Conservation (phyloP, 2,113 vertebrate species). For the Asarcornis scutulata region DNA sequence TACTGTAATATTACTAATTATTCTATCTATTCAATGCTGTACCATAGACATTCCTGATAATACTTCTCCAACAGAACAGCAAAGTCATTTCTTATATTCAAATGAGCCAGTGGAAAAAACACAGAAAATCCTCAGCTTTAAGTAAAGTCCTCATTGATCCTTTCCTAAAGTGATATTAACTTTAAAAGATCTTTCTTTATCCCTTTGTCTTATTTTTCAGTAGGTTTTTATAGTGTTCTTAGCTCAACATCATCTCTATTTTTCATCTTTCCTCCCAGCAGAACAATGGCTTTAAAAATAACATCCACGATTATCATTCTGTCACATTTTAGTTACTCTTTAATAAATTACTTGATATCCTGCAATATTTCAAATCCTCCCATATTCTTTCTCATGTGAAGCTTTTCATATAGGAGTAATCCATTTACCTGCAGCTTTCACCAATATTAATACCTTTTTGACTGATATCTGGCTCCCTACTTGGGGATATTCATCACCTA, state of each 20-base stretch:
- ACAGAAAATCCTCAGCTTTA: neutral
- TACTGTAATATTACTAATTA: neutral
- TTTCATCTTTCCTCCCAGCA: neutral
- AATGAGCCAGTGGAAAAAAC: neutral
- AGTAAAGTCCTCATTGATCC: neutral
- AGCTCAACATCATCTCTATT: neutral
- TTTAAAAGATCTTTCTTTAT: neutral
- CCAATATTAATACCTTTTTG: neutral
- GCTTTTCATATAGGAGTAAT: neutral
- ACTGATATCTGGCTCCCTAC: neutral
- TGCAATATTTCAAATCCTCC: neutral
- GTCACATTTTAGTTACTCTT: neutral
- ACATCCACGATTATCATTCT: rapidly evolving
- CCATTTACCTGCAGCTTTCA: neutral
- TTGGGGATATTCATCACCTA: neutral
- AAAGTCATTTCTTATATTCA: neutral
- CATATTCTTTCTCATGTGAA: neutral
- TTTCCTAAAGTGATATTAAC: neutral
- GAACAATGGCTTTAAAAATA: neutral
- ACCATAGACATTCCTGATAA: neutral
- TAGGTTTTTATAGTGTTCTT: neutral
- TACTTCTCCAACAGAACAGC: neutral
- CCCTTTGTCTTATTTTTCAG: neutral
- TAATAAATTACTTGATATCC: neutral
- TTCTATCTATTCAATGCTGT: neutral